Conservation (phyloP, 2,113 vertebrate species). For the Peromyscus leucopus region DNA sequence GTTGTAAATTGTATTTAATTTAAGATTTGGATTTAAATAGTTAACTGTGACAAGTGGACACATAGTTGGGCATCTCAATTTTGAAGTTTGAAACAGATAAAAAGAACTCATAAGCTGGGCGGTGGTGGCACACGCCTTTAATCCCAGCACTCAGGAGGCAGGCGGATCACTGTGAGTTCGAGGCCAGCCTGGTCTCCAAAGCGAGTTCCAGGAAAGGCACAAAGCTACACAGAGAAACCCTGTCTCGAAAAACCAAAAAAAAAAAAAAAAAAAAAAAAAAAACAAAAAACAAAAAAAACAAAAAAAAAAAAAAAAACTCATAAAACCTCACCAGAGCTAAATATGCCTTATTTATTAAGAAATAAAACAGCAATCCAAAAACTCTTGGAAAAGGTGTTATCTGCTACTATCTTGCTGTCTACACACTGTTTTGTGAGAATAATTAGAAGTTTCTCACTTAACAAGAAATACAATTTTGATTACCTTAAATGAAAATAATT, state of each 20-base stretch:
- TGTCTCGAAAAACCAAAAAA: too few relatives aligned
- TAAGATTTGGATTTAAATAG: background rate
- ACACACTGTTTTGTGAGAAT: background rate
- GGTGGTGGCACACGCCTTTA: too few relatives aligned
- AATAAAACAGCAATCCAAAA: background rate
- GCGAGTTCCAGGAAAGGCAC: too few relatives aligned
- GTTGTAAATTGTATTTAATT: background rate
- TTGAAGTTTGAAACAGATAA: background rate
- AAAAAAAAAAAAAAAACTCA: background rate
- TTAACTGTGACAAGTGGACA: background rate
- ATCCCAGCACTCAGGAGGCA: too few relatives aligned
- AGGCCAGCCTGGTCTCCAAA: too few relatives aligned
- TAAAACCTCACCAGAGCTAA: background rate
- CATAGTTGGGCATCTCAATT: background rate
- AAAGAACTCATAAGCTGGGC: background rate
- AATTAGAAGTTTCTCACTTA: background rate
- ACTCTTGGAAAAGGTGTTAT: background rate
- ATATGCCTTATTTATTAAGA: background rate
- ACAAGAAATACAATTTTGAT: background rate
- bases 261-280: too few relatives aligned
- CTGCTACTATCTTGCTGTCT: background rate
- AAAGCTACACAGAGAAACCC: too few relatives aligned
- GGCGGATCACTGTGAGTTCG: too few relatives aligned
- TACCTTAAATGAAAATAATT: conserved; percentile 44
- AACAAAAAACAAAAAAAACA: too few relatives aligned